Conservation (phyloP, 2,113 vertebrate genomes). For the Trematomus loennbergii region DNA sequence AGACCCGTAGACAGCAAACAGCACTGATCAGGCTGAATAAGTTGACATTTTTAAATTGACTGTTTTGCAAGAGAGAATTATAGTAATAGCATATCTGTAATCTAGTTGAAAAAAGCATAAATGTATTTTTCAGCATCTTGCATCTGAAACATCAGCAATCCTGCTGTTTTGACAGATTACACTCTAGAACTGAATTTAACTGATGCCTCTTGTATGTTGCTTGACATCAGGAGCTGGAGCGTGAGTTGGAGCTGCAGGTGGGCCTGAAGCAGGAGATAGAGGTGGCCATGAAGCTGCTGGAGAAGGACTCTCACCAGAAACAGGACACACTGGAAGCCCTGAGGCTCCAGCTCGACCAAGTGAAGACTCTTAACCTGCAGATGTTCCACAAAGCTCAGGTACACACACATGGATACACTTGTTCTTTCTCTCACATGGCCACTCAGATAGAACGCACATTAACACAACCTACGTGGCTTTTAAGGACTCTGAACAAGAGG, state of each 20-base stretch:
- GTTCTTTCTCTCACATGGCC: neutral
- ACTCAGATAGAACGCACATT: neutral
- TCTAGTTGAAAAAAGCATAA: too few relatives aligned
- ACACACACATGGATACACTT: neutral
- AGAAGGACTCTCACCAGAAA: conserved; percentile 98
- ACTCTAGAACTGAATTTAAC: neutral
- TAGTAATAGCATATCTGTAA: too few relatives aligned
- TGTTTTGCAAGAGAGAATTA: too few relatives aligned
- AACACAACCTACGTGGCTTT: conserved; percentile 24
- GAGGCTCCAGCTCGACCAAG: conserved; percentile 94
- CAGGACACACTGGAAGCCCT: conserved; percentile 93
- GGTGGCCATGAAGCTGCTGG: conserved; percentile 96
- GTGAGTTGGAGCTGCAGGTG: conserved; percentile 93
- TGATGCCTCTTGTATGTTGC: conserved; percentile 13
- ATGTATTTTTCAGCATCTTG: too few relatives aligned
- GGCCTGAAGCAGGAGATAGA: conserved; percentile 98
- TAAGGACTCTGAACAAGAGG: conserved; percentile 87
- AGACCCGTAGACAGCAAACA: too few relatives aligned
- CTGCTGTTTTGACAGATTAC: neutral
- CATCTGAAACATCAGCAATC: neutral
- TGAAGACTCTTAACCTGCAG: conserved; percentile 95
- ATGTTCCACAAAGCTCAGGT: conserved; percentile 99
- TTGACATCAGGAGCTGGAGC: conserved; percentile 90
- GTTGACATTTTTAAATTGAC: too few relatives aligned
- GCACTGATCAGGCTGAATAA: too few relatives aligned